Percentiles rank a stretch among this genome's conserved stretches.
These are phyloP conservation scores for Dascyllus trimaculatus DNA, from an alignment of 2,113 vertebrate species.

Conservation along the genomic window DNA sequence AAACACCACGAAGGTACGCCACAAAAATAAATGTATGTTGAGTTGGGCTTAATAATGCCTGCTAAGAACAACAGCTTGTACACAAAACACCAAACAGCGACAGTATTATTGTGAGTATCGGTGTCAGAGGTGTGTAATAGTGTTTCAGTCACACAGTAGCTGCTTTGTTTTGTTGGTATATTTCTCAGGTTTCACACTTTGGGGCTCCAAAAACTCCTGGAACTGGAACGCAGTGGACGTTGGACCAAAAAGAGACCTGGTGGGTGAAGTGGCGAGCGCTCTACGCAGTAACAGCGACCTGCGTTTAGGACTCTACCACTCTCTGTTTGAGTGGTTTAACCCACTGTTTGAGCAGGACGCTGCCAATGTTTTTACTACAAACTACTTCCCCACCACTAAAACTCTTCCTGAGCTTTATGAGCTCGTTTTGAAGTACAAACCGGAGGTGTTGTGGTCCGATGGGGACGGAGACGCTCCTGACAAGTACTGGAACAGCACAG, in stretches of 20 bases:
- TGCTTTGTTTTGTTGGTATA: background rate
- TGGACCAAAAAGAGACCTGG: constrained; percentile 91
- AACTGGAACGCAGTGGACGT: constrained; percentile 94
- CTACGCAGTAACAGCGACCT: constrained; percentile 85
- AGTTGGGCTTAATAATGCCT: background rate
- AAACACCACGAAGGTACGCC: constrained; percentile 97
- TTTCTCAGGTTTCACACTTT: constrained; percentile 93
- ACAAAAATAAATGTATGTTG: too few relatives aligned
- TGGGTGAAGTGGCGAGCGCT: constrained; percentile 88
- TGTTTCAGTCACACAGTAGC: background rate
- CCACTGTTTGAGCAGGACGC: constrained; percentile 89
- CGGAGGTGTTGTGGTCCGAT: constrained; percentile 96
- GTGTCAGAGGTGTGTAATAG: background rate
- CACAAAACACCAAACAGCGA: too few relatives aligned
- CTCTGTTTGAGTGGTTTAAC: constrained; percentile 97
- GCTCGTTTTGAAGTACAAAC: constrained; percentile 88
- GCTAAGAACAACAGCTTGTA: background rate
- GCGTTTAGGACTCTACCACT: constrained; percentile 94
- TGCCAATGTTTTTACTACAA: constrained; percentile 84
- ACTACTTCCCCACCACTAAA: constrained; percentile 88
- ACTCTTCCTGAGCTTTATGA: constrained; percentile 93
- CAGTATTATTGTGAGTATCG: background rate
- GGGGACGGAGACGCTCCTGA: constrained; percentile 91
- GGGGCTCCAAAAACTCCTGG: constrained; percentile 95
- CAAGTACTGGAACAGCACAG: constrained; percentile 96